These are phyloP conservation scores for Chrysina gloriosa DNA, from an alignment of 2,888 invertebrate genomes.

Conservation along the genomic window DNA sequence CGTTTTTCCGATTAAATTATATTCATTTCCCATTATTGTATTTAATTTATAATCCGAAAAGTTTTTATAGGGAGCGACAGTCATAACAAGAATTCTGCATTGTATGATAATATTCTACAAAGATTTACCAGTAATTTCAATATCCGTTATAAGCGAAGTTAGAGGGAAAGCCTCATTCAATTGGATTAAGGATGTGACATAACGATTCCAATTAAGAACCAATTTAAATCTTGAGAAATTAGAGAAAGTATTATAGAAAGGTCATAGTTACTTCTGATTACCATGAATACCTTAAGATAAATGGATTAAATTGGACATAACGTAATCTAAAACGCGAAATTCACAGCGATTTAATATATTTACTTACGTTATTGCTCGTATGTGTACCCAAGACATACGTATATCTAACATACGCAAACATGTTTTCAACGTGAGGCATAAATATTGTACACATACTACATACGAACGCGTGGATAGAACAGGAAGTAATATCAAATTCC, in stretches of 20 bases:
- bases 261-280: neutral
- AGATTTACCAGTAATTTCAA: neutral
- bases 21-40: too few species aligned
- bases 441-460: slow-evolving; percentile 11
- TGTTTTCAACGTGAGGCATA: neutral
- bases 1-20: too few species aligned
- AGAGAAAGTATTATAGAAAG: neutral
- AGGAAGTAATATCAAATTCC: slow-evolving; percentile 35
- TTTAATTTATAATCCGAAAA: too few species aligned
- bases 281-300: neutral
- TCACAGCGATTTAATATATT: neutral
- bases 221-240: slow-evolving; percentile 1
- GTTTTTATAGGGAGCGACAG: too few species aligned
- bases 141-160: neutral
- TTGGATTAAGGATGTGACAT: slow-evolving; percentile 3
- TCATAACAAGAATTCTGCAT: too few species aligned
- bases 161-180: too few species aligned
- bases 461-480: slow-evolving; percentile 11
- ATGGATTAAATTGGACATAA: neutral
- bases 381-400: neutral
- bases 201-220: slow-evolving; percentile 9
- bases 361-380: neutral
- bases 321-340: slow-evolving; percentile 4
- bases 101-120: neutral
- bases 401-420: slow-evolving; percentile 16